Conservation (phyloP, 2,888 invertebrate species). For the Drosophila prostipennis region DNA sequence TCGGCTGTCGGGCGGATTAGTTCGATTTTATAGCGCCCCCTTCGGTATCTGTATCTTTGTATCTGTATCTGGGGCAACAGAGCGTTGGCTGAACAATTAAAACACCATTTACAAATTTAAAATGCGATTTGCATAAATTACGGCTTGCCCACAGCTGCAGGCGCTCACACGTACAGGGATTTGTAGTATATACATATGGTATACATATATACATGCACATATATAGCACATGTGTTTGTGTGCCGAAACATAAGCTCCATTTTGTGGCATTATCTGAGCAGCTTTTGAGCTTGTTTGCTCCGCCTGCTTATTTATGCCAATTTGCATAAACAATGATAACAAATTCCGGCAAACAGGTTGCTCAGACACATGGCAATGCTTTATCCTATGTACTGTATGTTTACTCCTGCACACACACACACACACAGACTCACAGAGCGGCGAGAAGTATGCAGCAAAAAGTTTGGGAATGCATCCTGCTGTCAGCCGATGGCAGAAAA, state of each 20-base stretch:
- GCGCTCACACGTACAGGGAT: slow-evolving; percentile 24
- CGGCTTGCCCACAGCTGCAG: slow-evolving; percentile 37
- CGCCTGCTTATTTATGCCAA: slow-evolving; percentile 54
- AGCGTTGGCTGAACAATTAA: slow-evolving; percentile 59
- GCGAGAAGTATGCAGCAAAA: slow-evolving; percentile 58
- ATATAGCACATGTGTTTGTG: neutral
- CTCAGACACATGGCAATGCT: slow-evolving; percentile 30
- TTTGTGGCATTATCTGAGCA: slow-evolving; percentile 51
- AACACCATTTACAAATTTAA: slow-evolving; percentile 57
- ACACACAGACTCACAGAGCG: neutral
- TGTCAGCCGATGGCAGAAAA: slow-evolving; percentile 9
- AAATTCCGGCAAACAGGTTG: slow-evolving; percentile 41
- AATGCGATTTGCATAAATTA: slow-evolving; percentile 58
- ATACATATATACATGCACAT: slow-evolving; percentile 4
- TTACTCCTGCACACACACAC: slow-evolving; percentile 1
- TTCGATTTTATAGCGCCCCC: slow-evolving; percentile 11
- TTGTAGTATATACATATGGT: neutral
- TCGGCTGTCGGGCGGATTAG: slow-evolving; percentile 3
- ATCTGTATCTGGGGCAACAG: slow-evolving; percentile 7
- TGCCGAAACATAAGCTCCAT: slow-evolving; percentile 40
- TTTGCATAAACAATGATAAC: slow-evolving; percentile 62
- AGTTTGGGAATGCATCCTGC: slow-evolving; percentile 38
- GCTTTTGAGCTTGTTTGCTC: slow-evolving; percentile 50
- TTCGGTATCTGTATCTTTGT: neutral
- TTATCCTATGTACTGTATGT: slow-evolving; percentile 10